These are phyloP conservation scores for Palloptera scutellata DNA, from an alignment of 2,888 invertebrate genomes.

Conservation along the genomic window DNA sequence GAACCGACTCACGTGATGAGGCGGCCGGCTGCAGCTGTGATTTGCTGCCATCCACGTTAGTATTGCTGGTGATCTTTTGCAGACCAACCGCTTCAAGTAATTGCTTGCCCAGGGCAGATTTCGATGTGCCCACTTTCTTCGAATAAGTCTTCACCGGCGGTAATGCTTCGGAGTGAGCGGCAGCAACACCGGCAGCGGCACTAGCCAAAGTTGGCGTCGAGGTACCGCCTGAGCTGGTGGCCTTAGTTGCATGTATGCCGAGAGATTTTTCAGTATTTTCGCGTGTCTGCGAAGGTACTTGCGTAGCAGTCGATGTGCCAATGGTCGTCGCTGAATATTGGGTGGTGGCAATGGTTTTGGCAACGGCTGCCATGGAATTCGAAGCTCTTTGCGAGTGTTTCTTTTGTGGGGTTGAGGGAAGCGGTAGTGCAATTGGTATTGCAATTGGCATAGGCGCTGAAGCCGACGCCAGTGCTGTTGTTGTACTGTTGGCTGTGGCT, in stretches of 20 bases:
- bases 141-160: conserved; percentile 2
- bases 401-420: neutral
- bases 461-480: neutral
- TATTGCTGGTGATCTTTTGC: conserved; percentile 42
- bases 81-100: conserved; percentile 55
- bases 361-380: neutral
- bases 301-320: conserved; percentile 31
- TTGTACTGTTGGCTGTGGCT: neutral
- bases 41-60: conserved; percentile 29
- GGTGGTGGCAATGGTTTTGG: conserved; percentile 20
- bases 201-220: conserved; percentile 5
- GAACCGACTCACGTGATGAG: conserved; percentile 43
- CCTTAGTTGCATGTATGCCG: conserved; percentile 10
- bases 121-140: conserved; percentile 13
- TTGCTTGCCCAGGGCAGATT: conserved; percentile 51
- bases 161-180: neutral
- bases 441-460: too few relatives aligned
- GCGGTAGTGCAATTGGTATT: conserved; percentile 1
- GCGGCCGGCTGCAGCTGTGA: conserved; percentile 7
- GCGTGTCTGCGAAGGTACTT: conserved; percentile 30
- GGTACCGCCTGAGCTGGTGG: conserved; percentile 1
- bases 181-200: neutral
- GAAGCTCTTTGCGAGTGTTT: conserved; percentile 20
- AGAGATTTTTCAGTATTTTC: neutral
- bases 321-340: conserved; percentile 22